Base-by-base conservation (phyloP, 2,113 vertebrate genomes). In the Pelodiscus sinensis region DNA sequence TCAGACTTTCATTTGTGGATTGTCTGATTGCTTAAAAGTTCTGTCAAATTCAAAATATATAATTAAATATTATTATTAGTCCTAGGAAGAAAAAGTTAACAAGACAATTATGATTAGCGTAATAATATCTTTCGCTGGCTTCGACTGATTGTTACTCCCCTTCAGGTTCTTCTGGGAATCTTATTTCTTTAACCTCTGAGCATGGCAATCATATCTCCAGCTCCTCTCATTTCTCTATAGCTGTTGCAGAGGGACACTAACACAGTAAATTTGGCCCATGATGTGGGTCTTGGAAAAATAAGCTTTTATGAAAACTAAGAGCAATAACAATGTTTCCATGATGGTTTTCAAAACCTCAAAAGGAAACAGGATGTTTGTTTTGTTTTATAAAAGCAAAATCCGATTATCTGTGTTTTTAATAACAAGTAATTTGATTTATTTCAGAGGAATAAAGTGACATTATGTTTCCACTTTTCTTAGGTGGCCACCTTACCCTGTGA, bases 281-380 rank as follows among this genome's bases (percentile, higher is more conserved):
- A 38, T 38, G 56, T 25, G 55, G 21, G 13, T 56, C 57, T 56
- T 38, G 54, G 56, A 80, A 81, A 81, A 81, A 56, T 56, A 57
- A 81, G 79, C 79, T 81, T 71, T 71, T 71, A 71, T 71, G 65
- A 81, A 81, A 81, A 81, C 35, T 38, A 81, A 81, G 79, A n/a
- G 54, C 35, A 56, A 57, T 81, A 38, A 57, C 56, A 35, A 54
- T 68, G n/a, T 35, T 56, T 81, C 55, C 22, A 22, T 57, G 13
- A 15, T 24, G 79, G n/a, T 38, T 56, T 56, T 57, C 21, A 81
- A 56, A 56, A 8, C 24, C 52, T 57, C 21, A 56, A 22, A 25
- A 38, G 54, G 31, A 25, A 38, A 25, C 54, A 57, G 16, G 65
- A 35, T 71, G 65, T 71, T 35, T 56, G 31, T 55, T 81, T 81